These are phyloP conservation scores for Orthosia cruda DNA, from an alignment of 2,888 invertebrate genomes.

Conservation along the genomic window DNA sequence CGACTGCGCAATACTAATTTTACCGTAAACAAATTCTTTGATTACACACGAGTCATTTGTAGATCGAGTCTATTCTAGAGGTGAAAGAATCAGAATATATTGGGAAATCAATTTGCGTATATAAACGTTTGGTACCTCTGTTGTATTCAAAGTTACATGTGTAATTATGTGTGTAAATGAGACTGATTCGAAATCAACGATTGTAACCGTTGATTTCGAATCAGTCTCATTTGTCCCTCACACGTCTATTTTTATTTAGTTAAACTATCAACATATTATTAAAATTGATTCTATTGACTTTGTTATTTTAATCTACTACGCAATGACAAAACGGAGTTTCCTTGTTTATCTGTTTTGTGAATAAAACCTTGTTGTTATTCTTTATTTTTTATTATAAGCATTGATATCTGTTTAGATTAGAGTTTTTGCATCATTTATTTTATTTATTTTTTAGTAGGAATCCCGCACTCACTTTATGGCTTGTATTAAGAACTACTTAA, in stretches of 20 bases:
- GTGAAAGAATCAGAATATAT: not conserved
- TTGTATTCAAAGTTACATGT: not conserved
- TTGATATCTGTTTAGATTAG: not conserved
- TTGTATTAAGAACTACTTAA: not conserved
- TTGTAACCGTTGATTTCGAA: conserved; percentile 3
- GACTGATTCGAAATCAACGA: too few species aligned
- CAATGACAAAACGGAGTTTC: conserved; percentile 25
- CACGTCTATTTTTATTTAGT: conserved; percentile 22
- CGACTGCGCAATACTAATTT: conserved; percentile 44
- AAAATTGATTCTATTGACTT: conserved; percentile 17
- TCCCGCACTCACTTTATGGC: not conserved
- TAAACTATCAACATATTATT: conserved; percentile 17
- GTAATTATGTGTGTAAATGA: conserved; percentile 2
- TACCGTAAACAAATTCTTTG: conserved; percentile 48
- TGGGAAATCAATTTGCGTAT: not conserved
- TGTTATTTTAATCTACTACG: conserved; percentile 28
- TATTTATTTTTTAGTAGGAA: not conserved
- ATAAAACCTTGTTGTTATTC: conserved; percentile 15
- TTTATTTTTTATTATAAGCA: conserved; percentile 20
- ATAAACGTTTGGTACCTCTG: not conserved
- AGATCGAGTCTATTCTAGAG: not conserved
- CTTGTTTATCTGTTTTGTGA: conserved; percentile 24
- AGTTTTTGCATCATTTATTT: not conserved
- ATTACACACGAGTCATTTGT: not conserved
- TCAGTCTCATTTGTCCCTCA: conserved; percentile 14